Conservation (phyloP, 2,113 vertebrate genomes). For the Barnardius zonarius region DNA sequence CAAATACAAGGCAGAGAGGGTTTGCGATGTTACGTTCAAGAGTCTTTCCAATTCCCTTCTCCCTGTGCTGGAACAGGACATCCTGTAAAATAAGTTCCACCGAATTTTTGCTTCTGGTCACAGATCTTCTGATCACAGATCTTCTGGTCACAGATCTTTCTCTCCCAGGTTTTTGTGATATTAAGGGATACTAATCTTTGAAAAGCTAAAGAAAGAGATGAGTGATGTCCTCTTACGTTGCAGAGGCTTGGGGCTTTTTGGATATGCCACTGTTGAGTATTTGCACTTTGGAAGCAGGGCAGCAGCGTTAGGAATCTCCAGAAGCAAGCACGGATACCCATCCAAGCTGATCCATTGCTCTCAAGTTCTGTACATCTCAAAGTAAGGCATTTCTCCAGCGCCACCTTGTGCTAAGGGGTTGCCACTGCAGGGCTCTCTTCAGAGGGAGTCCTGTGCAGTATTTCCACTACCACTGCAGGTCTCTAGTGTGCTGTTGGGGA, state of each 20-base stretch:
- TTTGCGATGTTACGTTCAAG: accelerated
- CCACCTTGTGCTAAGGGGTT: constrained; percentile 19
- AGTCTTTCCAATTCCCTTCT: not conserved
- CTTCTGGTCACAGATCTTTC: not conserved
- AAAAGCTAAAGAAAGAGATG: not conserved
- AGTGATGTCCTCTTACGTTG: not conserved
- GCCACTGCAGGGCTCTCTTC: not conserved
- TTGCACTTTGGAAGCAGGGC: not conserved
- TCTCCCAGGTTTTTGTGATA: not conserved
- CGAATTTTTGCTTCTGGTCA: not conserved
- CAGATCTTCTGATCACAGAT: not conserved
- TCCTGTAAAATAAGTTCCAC: not conserved
- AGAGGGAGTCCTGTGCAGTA: not conserved
- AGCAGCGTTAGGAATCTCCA: not conserved
- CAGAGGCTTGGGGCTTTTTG: not conserved
- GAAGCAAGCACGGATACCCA: too few species aligned
- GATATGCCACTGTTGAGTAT: not conserved
- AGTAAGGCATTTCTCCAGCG: constrained; percentile 20
- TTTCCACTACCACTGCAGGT: not conserved
- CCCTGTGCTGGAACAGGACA: not conserved
- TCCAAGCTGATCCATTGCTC: not conserved
- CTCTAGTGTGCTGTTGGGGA: not conserved
- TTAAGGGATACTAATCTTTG: not conserved
- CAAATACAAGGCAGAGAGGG: not conserved
- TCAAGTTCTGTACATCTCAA: not conserved